Evolutionary conservation across 2,113 vertebrate species (phyloP), one percentile per base, ranked within the genome.

Genomic region (Psilopsiagon aurifrons): DNA sequence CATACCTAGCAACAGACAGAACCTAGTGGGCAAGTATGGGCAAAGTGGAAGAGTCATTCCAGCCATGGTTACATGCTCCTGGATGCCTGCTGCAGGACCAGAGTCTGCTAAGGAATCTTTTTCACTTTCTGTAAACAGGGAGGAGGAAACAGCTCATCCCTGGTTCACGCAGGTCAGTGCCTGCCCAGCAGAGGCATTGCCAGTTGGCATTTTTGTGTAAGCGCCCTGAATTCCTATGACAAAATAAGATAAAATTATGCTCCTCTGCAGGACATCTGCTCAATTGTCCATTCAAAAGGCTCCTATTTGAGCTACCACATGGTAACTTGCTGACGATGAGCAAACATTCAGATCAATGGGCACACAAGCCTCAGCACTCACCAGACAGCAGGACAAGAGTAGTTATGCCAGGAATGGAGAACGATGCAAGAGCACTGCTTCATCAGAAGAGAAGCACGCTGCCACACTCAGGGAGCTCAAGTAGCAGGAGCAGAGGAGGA

Each of bases 381-480:
- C 8, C 28, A 78, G 55, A 43, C 4, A 47, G 20, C 57, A 84
- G 78, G 33, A 75, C 18, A 82, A 70, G 87, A 1, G 46, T 31
- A 49, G 37, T 13, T 62, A 28, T 16, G 49, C 24, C 55, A 84
- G 16, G 66, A 89, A 49, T 1, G 5, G 35, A 39, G 43, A 81
- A 33, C 54, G 24, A 2, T 8, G 41, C 29, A 55, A 63, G 19
- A 4, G 19, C 47, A 60, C 22, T 5, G 3, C 49, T 54, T 70
- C 3, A 0, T 15, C 62, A 83, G 37, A 39, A 57, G 39, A 78
- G 17, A 20, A 39, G 51, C 27, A 33, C 6, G 4, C 25, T 55
- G 55, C 44, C 2, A 3, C 20, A 4, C 29, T 28, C 0, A 16
- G 0, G 8, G 43, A 28, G 33, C 19, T 31, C 28, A 41, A 37